Evolutionary conservation across 2,888 invertebrate species (phyloP).

Genomic region (Harpagoxenus sublaevis): DNA sequence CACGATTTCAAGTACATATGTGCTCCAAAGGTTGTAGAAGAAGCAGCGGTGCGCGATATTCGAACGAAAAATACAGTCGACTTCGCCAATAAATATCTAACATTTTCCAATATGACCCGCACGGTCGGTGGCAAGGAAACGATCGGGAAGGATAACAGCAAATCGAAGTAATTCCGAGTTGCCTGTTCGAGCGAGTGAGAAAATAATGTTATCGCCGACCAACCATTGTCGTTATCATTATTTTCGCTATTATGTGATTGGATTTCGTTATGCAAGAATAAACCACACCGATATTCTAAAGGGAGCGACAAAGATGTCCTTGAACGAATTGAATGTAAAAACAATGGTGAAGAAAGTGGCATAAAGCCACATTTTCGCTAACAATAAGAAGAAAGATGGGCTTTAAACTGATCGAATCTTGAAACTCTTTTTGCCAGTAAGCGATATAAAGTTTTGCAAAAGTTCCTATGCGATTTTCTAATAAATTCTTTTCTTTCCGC

Average conservation of each 20-base stretch:
- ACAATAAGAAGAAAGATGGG: no score
- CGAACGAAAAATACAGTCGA: slow-evolving; percentile 36
- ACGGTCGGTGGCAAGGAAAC: slow-evolving; percentile 6
- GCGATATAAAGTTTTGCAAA: background rate
- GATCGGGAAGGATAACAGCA: slow-evolving; percentile 32
- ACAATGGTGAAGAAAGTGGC: background rate
- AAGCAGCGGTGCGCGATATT: slow-evolving; percentile 43
- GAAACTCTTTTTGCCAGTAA: background rate
- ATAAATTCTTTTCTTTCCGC: background rate
- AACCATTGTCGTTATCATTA: slow-evolving; percentile 29
- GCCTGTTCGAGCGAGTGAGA: slow-evolving; percentile 2
- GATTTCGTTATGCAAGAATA: slow-evolving; percentile 4
- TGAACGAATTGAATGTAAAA: background rate
- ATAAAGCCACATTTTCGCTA: background rate
- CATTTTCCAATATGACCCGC: slow-evolving; percentile 50
- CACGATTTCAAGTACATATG: slow-evolving; percentile 31
- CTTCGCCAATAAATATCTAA: slow-evolving; percentile 49
- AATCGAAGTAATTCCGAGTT: slow-evolving; percentile 42
- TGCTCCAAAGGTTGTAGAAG: background rate
- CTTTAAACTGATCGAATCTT: background rate
- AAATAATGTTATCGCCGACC: slow-evolving; percentile 47
- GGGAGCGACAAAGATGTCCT: background rate
- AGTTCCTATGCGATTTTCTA: background rate
- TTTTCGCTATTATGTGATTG: slow-evolving; percentile 3
- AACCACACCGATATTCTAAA: background rate